phyloP scores from a whole-genome alignment of 2,797 vertebrate species.

The Paedocypris micromegethes region DNA sequence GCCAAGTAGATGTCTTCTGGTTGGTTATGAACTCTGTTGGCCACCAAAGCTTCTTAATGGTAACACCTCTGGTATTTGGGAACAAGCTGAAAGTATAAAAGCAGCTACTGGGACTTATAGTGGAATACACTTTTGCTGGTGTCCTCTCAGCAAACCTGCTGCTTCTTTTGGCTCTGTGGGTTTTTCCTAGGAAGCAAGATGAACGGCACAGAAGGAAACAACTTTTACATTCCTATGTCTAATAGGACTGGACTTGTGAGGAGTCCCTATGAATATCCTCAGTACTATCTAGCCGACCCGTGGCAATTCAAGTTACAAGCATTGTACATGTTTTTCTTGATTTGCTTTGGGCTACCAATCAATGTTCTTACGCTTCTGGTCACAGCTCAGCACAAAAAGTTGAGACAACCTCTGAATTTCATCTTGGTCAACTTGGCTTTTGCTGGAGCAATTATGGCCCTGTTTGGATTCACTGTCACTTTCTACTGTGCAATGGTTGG shows the following conservation, averaged over 20 bases:
- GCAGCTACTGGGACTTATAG: not conserved
- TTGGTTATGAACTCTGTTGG: not conserved
- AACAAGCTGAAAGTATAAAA: not conserved
- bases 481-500: constrained; percentile 65
- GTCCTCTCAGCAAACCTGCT: not conserved
- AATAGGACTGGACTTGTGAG: constrained; percentile 74
- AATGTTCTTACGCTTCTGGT: constrained; percentile 70
- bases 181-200: constrained; percentile 45
- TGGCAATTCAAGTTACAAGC: constrained; percentile 62
- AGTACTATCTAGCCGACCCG: constrained; percentile 68
- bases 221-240: constrained; percentile 75
- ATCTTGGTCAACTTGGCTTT: constrained; percentile 76
- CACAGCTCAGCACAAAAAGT: constrained; percentile 76
- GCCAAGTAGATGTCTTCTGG: constrained; percentile 4
- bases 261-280: constrained; percentile 70
- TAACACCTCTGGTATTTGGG: not conserved
- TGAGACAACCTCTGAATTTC: constrained; percentile 73
- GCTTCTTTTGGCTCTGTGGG: not conserved
- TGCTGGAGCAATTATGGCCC: constrained; percentile 70
- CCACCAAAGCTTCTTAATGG: constrained; percentile 1
- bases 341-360: constrained; percentile 71
- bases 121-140: not conserved
- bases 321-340: constrained; percentile 74
- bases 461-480: constrained; percentile 73
- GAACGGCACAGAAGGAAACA: constrained; percentile 74